Base-by-base conservation (phyloP, 1,140 invertebrate genomes). In the Zophobas atratus region DNA sequence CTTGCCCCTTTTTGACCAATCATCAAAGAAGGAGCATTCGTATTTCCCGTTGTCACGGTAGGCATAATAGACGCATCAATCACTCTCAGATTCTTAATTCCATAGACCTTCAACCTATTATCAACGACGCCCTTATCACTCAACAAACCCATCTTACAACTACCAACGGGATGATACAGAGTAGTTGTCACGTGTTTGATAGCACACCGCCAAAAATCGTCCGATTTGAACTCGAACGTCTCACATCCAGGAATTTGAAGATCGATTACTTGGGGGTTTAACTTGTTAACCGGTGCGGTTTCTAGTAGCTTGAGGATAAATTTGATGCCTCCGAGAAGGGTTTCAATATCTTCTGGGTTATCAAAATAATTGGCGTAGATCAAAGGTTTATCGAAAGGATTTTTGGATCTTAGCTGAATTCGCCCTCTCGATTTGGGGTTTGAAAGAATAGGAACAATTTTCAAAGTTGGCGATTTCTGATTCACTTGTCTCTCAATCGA, bases 11-110 rank as follows among this genome's bases (percentile, higher is more conserved):
- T 94, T 82, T 94, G 93, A 0, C 88, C 94, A 63, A 95, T 93
- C 89, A 93, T 94, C 39, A 94, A 91, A 0, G 89, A 89, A 0
- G 93, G 89, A 0, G 93, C 93, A 84, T 94, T 93, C 0, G 92
- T 94, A 76, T 94, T 94, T 1, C 90, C 93, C 8, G 90, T 89
- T 0, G 91, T 87, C 49, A 95, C 90, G 1, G 84, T 86, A 0
- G 94, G 94, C 92, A 95, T 95, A 35, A 94, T 92, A 8, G 93
- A 94, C 57, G 92, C 92, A 84, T 95, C 94, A 0, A 90, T 89
- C 0, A 95, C 93, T 79, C 94, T 87, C 32, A 95, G 83, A 71
- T 89, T 88, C 49, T 88, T 84, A 4, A 86, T 86, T 79, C 87
- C 87, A 55, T 79, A 76, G 0, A 89, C 88, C 78, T 84, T 85